Evolutionary conservation across 2,797 vertebrate species (phyloP), one percentile per base, ranked within the genome.

Genomic region (Tarsius wallacei): DNA sequence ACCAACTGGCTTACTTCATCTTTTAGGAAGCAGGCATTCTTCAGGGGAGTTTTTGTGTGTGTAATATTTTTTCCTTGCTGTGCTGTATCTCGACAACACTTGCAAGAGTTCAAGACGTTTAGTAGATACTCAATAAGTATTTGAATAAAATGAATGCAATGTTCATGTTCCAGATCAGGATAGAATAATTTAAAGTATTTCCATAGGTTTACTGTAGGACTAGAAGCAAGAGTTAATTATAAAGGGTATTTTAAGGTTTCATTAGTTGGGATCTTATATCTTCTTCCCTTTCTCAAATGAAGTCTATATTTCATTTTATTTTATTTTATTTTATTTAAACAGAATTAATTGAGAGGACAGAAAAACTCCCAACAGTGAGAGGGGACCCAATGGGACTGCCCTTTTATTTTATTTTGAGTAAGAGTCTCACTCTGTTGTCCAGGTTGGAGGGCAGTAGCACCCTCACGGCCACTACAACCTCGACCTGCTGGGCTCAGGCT

Each of bases 131-230:
- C 47, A 57, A 0, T 91, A 84, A 71, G 12, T 87, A 11, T 31
- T 64, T 80, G 71, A 84, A 68, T 85, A 42, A 82, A 68, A n/a
- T 57, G 16, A 68, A 68, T 68, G 28, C 36, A 59, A 22, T 93
- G 12, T 86, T 87, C 49, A 51, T 73, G 64, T 87, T 95, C 55
- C 70, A 82, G n/a, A 57, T 86, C 15, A 83, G 19, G 61, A 70
- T 83, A 42, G 51, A 15, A 42, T 95, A n/a, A 85, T 90, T 89
- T 85, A 61, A 74, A 73, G 47, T 88, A 64, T 70, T 74, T 95
- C 4, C 26, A 53, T 76, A 81, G 13, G 31, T 42, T 85, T 85
- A 64, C 61, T 82, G 21, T 49, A 94, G 26, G n/a, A 64, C 21
- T 70, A 55, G 51, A 82, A 71, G 8, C 71, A 55, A 33, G 19